Evolutionary conservation across 2,113 vertebrate genomes (phyloP).

Genomic region (Sinosuthora webbiana): DNA sequence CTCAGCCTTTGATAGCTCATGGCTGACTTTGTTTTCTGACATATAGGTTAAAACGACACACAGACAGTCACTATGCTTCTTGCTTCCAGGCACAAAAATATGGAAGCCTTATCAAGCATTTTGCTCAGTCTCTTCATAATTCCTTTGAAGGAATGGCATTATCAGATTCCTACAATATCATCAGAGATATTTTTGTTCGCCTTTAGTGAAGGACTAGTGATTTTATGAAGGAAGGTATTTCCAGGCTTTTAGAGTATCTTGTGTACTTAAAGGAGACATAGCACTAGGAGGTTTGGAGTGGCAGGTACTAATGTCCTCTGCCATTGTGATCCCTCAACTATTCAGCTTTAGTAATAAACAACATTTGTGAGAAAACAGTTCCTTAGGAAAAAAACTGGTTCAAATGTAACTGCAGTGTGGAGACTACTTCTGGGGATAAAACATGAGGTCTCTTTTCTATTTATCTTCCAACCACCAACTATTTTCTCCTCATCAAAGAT

Average conservation of each 20-base stretch:
- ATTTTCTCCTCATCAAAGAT: background rate
- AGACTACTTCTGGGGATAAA: background rate
- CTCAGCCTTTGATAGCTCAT: background rate
- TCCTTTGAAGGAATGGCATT: background rate
- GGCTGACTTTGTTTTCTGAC: background rate
- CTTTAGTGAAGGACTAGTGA: background rate
- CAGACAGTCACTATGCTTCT: background rate
- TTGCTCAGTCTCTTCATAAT: background rate
- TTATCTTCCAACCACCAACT: background rate
- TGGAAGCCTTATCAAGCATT: accelerated
- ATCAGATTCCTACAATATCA: background rate
- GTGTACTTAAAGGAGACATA: background rate
- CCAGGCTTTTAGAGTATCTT: background rate
- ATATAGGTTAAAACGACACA: background rate
- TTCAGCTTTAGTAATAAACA: background rate
- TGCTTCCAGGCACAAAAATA: background rate
- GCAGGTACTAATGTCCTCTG: background rate
- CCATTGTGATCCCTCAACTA: background rate
- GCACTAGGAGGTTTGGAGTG: accelerated
- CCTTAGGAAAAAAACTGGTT: background rate
- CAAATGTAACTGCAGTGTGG: background rate
- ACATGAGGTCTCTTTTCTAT: background rate
- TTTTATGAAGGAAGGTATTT: background rate
- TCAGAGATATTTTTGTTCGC: background rate
- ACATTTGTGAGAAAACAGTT: background rate